These are phyloP conservation scores for Bombus waltoni DNA, from an alignment of 1,140 invertebrate genomes.

Conservation along the genomic window DNA sequence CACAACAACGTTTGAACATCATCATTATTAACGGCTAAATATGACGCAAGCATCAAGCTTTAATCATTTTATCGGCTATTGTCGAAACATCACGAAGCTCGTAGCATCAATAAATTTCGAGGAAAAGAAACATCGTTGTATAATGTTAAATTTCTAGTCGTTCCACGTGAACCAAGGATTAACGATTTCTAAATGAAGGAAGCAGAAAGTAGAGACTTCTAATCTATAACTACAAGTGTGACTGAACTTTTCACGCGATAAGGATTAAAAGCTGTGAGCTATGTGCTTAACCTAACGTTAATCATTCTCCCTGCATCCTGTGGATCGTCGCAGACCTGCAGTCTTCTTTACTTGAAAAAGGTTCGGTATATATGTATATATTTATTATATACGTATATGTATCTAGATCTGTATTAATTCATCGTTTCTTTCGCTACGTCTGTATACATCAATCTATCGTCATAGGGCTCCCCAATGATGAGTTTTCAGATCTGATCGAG, in stretches of 20 bases:
- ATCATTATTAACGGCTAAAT: background rate
- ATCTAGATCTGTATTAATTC: slow-evolving; percentile 43
- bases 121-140: background rate
- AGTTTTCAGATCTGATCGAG: background rate
- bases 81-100: background rate
- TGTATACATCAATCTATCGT: slow-evolving; percentile 44
- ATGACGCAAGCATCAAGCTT: background rate
- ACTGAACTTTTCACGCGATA: slow-evolving; percentile 25
- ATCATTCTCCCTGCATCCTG: slow-evolving; percentile 79
- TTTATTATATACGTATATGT: slow-evolving; percentile 48
- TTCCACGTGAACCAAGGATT: slow-evolving; percentile 4
- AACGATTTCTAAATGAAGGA: background rate
- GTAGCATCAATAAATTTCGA: background rate
- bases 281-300: slow-evolving; percentile 76
- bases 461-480: slow-evolving; percentile 8
- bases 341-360: slow-evolving; percentile 83
- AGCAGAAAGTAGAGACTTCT: background rate
- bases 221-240: slow-evolving; percentile 8
- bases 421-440: slow-evolving; percentile 51
- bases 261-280: slow-evolving; percentile 76
- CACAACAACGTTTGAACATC: background rate
- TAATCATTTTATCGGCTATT: background rate
- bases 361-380: slow-evolving; percentile 77
- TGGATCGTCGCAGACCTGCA: slow-evolving; percentile 85
- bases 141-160: slow-evolving; percentile 19